Conservation (phyloP, 2,888 invertebrate species). For the Cryptocheilus praepositus region DNA sequence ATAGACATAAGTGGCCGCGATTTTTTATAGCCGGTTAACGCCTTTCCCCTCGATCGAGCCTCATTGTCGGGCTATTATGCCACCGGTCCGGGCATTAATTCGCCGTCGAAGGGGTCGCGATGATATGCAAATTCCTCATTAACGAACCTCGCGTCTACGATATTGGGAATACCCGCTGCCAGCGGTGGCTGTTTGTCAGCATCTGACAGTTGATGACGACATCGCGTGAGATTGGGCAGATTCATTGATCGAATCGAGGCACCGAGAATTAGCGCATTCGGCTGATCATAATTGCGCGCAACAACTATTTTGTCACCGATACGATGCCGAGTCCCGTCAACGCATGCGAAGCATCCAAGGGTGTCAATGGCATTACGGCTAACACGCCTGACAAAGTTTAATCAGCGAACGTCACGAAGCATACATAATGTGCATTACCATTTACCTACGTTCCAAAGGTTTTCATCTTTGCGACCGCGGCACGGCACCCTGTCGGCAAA, state of each 20-base stretch:
- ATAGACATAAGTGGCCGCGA: conserved; percentile 64
- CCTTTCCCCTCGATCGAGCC: conserved; percentile 36
- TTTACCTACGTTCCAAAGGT: no score
- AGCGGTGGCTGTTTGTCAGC: conserved; percentile 5
- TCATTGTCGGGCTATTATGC: conserved; percentile 57
- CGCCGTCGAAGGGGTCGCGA: conserved; percentile 47
- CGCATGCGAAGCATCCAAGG: no score
- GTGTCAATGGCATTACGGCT: no score
- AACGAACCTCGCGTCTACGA: conserved; percentile 36
- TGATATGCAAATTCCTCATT: conserved; percentile 69
- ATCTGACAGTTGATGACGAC: background rate
- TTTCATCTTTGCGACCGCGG: no score
- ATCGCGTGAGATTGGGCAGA: background rate
- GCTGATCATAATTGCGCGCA: no score
- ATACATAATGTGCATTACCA: no score
- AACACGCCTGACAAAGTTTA: no score
- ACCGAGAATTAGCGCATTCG: no score
- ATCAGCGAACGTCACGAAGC: no score
- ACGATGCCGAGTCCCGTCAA: no score
- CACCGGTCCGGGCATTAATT: conserved; percentile 51
- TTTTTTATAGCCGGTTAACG: conserved; percentile 63
- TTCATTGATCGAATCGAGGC: conserved; percentile 21
- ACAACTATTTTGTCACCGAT: no score
- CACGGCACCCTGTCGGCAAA: no score
- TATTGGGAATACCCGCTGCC: conserved; percentile 5